Evolutionary conservation across 2,888 invertebrate genomes (phyloP), one percentile per base, ranked within the genome.

Genomic region (Acanthopleura granulata): DNA sequence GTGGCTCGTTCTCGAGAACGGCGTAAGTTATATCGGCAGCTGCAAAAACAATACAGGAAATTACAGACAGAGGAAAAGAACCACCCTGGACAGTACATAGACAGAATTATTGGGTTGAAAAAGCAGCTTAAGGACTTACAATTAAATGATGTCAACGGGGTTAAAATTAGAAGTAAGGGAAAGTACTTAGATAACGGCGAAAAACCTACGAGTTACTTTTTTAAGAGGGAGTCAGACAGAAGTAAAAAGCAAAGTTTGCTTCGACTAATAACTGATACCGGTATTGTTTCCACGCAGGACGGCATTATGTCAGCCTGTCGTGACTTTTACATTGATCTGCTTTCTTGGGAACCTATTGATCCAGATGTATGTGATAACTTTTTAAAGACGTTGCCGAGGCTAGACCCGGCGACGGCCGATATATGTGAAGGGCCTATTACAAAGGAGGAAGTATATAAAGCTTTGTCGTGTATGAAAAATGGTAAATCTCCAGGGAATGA

Each of bases 401-500:
- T 78, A 25, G 62, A 57, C n/a, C 22, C 50, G 0, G 12, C 30
- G 22, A 62, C 73, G 49, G 49, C 62, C 29, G 49, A 40, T 16
- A 9, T 49, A 15, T 78, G 78, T 76, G 75, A 78, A 40, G 72
- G 73, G 18, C 16, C 1, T 18, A 77, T 78, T 16, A 72, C 49
- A 25, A 40, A 51, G 14, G 51, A 71, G 14, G 74, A 74, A 40
- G 3, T 70, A 9, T 12, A 51, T 71, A 27, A 16, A 14, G 76
- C 78, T 27, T 51, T 79, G 27, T 76, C 74, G 22, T 70, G 62
- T 18, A 78, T 79, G 76, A 50, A 76, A 18, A 75, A 74, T 72
- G 73, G 76, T 62, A 79, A 79, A 69, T 76, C 77, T 25, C 81
- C 80, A 27, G 81, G 80, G 51, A 57, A 73, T 51, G 82, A 82